phyloP scores from a whole-genome alignment of 2,888 invertebrate species.

The Chalcosyrphus nemorum region DNA sequence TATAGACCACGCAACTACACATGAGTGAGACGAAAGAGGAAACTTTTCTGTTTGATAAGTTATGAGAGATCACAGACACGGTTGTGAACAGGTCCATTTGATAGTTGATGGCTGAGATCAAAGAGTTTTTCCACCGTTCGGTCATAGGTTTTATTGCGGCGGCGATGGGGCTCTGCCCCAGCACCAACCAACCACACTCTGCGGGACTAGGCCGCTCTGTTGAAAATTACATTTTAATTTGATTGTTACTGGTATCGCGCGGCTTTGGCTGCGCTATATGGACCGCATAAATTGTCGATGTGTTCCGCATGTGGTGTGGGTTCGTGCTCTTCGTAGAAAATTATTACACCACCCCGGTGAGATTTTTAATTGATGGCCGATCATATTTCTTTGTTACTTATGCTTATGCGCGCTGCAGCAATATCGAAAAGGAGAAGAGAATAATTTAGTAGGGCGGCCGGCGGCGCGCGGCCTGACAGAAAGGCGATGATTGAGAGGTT shows the following conservation, averaged over 20 bases:
- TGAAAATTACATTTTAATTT: conserved; percentile 71
- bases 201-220: conserved; percentile 46
- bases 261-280: conserved; percentile 35
- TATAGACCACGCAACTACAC: not conserved
- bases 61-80: conserved; percentile 70
- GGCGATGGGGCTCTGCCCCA: conserved; percentile 28
- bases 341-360: conserved; percentile 64
- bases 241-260: conserved; percentile 55
- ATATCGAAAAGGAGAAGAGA: conserved; percentile 41
- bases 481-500: conserved; percentile 57
- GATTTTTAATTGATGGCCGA: conserved; percentile 70
- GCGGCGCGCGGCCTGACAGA: conserved; percentile 22
- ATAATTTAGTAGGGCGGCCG: conserved; percentile 51
- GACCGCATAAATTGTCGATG: conserved; percentile 63
- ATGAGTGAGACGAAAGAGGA: not conserved
- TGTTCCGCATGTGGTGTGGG: conserved; percentile 65
- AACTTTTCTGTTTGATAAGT: conserved; percentile 47
- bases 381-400: conserved; percentile 69
- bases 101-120: conserved; percentile 65
- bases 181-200: conserved; percentile 11
- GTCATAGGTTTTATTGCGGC: conserved; percentile 69
- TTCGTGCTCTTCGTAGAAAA: conserved; percentile 51
- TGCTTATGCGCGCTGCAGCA: conserved; percentile 39
- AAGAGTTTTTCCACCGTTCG: conserved; percentile 65
- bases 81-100: conserved; percentile 66